These are phyloP conservation scores for Caenorhabditis uteleia DNA, from an alignment of 2,888 invertebrate species.

Conservation along the genomic window DNA sequence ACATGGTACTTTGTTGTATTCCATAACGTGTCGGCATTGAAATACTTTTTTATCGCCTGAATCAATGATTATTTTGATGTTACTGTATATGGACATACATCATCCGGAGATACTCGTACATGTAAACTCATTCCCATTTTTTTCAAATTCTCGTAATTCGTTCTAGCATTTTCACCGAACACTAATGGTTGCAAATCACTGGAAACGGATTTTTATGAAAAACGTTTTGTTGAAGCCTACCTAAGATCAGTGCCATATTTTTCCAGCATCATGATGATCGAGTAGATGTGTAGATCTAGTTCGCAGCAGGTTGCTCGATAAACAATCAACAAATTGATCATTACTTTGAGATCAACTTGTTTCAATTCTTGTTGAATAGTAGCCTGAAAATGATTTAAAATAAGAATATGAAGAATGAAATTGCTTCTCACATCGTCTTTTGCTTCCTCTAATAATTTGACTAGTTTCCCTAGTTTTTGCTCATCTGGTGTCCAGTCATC, in stretches of 20 bases:
- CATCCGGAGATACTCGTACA: slow-evolving; percentile 47
- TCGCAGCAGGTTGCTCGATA: slow-evolving; percentile 24
- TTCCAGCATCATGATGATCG: slow-evolving; percentile 15
- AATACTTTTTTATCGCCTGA: slow-evolving; percentile 31
- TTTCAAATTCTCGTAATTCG: slow-evolving; percentile 51
- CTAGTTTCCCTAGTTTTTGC: slow-evolving; percentile 10
- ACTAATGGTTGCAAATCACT: slow-evolving; percentile 48
- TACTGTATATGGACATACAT: slow-evolving; percentile 4
- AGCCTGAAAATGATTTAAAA: slow-evolving; percentile 10
- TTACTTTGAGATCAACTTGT: slow-evolving; percentile 13
- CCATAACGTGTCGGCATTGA: slow-evolving; percentile 30
- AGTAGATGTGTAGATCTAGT: slow-evolving; percentile 12
- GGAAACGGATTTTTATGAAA: slow-evolving; percentile 13
- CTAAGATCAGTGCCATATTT: slow-evolving; percentile 23
- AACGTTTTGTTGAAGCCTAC: too few species aligned
- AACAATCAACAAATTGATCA: slow-evolving; percentile 13
- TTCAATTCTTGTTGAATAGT: slow-evolving; percentile 8
- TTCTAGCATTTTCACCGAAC: slow-evolving; percentile 40
- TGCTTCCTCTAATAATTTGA: slow-evolving; percentile 9
- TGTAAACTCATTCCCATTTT: slow-evolving; percentile 51
- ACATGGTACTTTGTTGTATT: slow-evolving; percentile 40
- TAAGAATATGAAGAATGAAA: not conserved
- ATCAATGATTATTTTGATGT: not conserved
- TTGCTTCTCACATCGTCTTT: slow-evolving; percentile 34
- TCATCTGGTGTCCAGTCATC: slow-evolving; percentile 20